Evolutionary conservation across 2,113 vertebrate species (phyloP), one percentile per base, ranked within the genome.

Genomic region (Rhodinocichla rosea): DNA sequence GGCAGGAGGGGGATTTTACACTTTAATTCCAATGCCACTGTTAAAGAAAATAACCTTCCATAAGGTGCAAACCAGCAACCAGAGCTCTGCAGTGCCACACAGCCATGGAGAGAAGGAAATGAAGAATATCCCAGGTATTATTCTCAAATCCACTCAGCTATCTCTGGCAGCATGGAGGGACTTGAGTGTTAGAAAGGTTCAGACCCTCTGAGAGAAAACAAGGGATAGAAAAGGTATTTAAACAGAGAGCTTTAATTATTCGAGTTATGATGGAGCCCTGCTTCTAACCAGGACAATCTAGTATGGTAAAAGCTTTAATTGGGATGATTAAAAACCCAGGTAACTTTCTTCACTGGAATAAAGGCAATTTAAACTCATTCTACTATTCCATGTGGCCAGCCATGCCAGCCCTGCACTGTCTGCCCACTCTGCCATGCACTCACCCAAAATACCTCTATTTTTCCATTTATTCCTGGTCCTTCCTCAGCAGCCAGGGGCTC

Each of bases 371-470:
- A 59, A 92, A n/a, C 37, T 71, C 5, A 64, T 62, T 17, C 44
- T n/a, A 30, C 27, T 45, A 6, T 16, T 87, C 35, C 30, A 44
- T 18, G 2, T 33, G 55, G 30, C 47, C 59, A 90, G 19, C 52
- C 55, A 22, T n/a, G 52, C 73, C 63, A 92, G 21, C 37, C n/a
- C 30, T 35, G 73, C 27, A 0, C 12, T 55, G 28, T 28, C 44
- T 85, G 32, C 80, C 59, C 69, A 5, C 37, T 74, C 52, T 77
- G 56, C 23, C 92, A 64, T 30, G 33, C 83, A 78, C 64, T 35
- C 80, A 75, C 24, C 16, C 50, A 37, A 90, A 92, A 78, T 94
- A 97, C 86, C 94, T 96, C 74, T 83, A 42, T 57, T 50, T 80
- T 19, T 73, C 28, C 68, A 57, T 67, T 80, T 78, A 55, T 47